Percentiles rank a stretch among this genome's conserved stretches.
phyloP scores from a whole-genome alignment of 2,797 vertebrate species.

The Cynodonichthys magdalenae region DNA sequence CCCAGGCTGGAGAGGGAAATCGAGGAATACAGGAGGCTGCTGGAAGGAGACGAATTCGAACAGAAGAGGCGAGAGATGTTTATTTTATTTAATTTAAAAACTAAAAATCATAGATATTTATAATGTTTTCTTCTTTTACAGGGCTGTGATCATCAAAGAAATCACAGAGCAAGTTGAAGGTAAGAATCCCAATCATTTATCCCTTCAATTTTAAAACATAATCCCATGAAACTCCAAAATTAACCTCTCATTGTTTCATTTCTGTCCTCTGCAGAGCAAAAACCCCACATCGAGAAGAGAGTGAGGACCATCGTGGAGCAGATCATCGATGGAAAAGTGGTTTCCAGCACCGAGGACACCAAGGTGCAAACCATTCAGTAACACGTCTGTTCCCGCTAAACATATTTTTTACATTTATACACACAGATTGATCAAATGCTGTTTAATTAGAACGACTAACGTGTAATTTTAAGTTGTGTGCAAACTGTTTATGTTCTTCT shows the following conservation, averaged over 20 bases:
- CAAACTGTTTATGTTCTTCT: neutral
- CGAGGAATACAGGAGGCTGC: conserved; percentile 87
- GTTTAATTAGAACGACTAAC: neutral
- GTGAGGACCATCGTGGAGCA: conserved; percentile 72
- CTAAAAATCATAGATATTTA: neutral
- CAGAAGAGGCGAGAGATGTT: conserved; percentile 23
- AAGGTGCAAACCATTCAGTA: conserved; percentile 46
- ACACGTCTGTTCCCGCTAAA: conserved; percentile 3
- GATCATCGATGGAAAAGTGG: conserved; percentile 68
- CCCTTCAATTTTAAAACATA: neutral
- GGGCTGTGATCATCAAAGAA: conserved; percentile 48
- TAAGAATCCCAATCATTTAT: conserved; percentile 21
- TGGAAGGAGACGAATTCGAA: conserved; percentile 76
- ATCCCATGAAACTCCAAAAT: too few species aligned
- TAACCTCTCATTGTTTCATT: neutral
- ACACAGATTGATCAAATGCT: neutral
- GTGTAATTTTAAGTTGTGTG: neutral
- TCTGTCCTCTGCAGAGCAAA: conserved; percentile 50
- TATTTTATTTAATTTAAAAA: neutral
- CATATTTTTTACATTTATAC: neutral
- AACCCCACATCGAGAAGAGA: conserved; percentile 64
- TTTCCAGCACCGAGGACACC: conserved; percentile 45
- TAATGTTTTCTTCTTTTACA: neutral
- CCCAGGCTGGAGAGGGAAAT: conserved; percentile 90
- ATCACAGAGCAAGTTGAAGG: conserved; percentile 47